Evolutionary conservation across 2,888 invertebrate species (phyloP).

Genomic region (Calameuta filiformis): DNA sequence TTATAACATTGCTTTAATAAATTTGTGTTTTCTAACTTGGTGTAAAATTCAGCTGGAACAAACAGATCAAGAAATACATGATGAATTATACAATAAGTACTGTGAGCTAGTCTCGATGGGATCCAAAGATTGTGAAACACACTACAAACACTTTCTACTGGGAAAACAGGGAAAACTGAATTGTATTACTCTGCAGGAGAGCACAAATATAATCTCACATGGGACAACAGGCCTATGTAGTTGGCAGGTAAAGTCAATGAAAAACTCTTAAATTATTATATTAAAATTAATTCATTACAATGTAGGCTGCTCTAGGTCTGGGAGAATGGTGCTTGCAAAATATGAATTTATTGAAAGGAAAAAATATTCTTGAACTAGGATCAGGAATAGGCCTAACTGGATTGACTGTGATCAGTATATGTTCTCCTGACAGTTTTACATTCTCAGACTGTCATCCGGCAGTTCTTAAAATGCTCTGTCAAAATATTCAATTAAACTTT

Average conservation of each 20-base stretch:
- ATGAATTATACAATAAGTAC: slow-evolving; percentile 73
- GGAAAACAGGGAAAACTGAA: slow-evolving; percentile 55
- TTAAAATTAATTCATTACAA: slow-evolving; percentile 6
- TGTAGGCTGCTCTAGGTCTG: slow-evolving; percentile 76
- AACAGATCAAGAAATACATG: slow-evolving; percentile 71
- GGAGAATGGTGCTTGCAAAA: slow-evolving; percentile 78
- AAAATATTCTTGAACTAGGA: slow-evolving; percentile 79
- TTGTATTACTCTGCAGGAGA: slow-evolving; percentile 75
- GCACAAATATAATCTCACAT: slow-evolving; percentile 76
- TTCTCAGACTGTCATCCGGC: slow-evolving; percentile 78
- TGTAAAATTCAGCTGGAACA: slow-evolving; percentile 66
- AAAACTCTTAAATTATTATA: background rate
- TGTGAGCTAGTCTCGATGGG: slow-evolving; percentile 68
- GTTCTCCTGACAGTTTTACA: slow-evolving; percentile 69
- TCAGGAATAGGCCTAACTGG: slow-evolving; percentile 83
- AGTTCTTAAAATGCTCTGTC: slow-evolving; percentile 73
- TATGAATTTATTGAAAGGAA: slow-evolving; percentile 67
- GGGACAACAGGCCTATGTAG: slow-evolving; percentile 84
- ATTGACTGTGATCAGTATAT: slow-evolving; percentile 71
- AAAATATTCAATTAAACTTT: slow-evolving; percentile 75
- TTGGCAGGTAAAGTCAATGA: slow-evolving; percentile 74
- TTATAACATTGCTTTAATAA: background rate
- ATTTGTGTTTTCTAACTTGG: background rate
- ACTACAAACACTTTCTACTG: slow-evolving; percentile 75
- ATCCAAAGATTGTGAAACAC: slow-evolving; percentile 49